phyloP scores from a whole-genome alignment of 2,888 invertebrate genomes.

The Pycnomerus fuliginosus region DNA sequence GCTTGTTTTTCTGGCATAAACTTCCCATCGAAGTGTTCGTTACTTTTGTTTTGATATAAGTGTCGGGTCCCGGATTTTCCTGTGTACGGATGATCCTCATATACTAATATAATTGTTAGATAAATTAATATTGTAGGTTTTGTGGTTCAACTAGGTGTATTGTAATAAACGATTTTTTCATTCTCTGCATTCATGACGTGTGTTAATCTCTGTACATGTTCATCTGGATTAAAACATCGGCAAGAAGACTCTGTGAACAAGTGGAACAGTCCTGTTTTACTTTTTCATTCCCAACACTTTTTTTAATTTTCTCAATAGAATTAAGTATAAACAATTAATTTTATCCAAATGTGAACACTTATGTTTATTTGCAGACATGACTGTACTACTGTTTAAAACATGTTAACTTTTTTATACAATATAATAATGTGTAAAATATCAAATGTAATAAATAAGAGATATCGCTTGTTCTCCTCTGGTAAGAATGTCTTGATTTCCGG shows the following conservation, averaged over 20 bases:
- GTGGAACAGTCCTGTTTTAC: too few relatives aligned
- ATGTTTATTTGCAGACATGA: constrained; percentile 38
- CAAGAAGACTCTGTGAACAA: too few relatives aligned
- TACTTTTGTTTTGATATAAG: constrained; percentile 20
- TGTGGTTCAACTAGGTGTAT: constrained; percentile 52
- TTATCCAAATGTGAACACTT: constrained; percentile 29
- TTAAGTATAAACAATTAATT: constrained; percentile 33
- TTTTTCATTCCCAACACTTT: too few relatives aligned
- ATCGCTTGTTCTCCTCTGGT: constrained; percentile 28
- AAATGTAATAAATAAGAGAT: constrained; percentile 36
- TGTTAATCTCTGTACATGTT: constrained; percentile 26
- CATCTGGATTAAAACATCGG: too few relatives aligned
- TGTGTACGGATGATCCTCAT: constrained; percentile 41
- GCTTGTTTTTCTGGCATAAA: too few relatives aligned
- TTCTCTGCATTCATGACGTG: constrained; percentile 24
- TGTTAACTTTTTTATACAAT: constrained; percentile 51
- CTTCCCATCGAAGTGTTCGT: not conserved
- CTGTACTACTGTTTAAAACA: constrained; percentile 44
- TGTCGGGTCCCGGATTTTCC: constrained; percentile 45
- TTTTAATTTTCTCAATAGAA: not conserved
- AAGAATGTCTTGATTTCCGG: constrained; percentile 27
- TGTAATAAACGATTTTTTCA: constrained; percentile 39
- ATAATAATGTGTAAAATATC: constrained; percentile 49
- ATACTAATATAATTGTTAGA: constrained; percentile 49
- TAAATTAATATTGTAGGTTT: constrained; percentile 51